Percentiles rank a stretch among this genome's conserved stretches.
Evolutionary conservation across 2,888 invertebrate species (phyloP).

Genomic region (Tetrapedia diversipes): DNA sequence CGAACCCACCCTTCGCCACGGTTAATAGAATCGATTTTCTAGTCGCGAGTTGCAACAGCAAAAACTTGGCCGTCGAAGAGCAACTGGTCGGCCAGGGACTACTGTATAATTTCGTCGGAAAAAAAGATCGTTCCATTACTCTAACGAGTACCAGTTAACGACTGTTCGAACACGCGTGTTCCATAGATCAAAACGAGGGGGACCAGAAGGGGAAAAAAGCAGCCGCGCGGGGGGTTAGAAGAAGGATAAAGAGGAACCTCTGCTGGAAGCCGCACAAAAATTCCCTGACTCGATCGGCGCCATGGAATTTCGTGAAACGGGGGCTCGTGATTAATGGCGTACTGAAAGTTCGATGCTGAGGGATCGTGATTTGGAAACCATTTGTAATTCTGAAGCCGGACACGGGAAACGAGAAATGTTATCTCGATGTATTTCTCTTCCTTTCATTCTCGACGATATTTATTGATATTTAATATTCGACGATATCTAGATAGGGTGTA

Average conservation of each 20-base stretch:
- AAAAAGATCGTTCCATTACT: slow-evolving; percentile 46
- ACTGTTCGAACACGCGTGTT: slow-evolving; percentile 13
- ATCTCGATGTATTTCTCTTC: neutral
- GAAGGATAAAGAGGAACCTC: neutral
- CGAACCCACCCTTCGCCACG: neutral
- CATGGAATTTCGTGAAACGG: slow-evolving; percentile 14
- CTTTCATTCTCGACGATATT: neutral
- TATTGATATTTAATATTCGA: neutral
- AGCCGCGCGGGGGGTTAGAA: neutral
- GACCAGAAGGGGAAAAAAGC: neutral
- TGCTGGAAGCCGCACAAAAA: slow-evolving; percentile 19
- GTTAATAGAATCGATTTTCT: slow-evolving; percentile 28
- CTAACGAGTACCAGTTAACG: slow-evolving; percentile 49
- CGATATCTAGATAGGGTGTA: too few relatives aligned
- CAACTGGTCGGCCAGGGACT: slow-evolving; percentile 23
- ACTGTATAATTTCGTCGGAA: slow-evolving; percentile 45
- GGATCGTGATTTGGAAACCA: neutral
- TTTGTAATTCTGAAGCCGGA: neutral
- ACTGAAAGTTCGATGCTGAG: neutral
- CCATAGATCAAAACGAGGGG: slow-evolving; percentile 43
- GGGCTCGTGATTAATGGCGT: slow-evolving; percentile 6
- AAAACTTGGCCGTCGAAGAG: slow-evolving; percentile 36
- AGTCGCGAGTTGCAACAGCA: slow-evolving; percentile 19
- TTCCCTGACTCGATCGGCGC: slow-evolving; percentile 10
- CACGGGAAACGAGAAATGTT: neutral